Evolutionary conservation across 2,797 vertebrate genomes (phyloP).

Genomic region (Sparidentex hasta): DNA sequence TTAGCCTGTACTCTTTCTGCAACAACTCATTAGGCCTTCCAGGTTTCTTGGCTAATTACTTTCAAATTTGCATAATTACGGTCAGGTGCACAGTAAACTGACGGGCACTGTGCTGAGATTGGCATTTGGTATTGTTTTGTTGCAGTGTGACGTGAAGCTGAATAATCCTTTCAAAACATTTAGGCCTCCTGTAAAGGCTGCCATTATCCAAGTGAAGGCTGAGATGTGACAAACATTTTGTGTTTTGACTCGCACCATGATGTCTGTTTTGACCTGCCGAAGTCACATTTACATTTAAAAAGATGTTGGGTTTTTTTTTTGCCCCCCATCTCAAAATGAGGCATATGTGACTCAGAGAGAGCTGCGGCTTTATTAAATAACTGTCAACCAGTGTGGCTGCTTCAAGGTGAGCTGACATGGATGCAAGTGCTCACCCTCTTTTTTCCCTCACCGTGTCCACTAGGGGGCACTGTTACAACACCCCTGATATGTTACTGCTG

Average conservation of each 20-base stretch:
- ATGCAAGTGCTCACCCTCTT: not conserved
- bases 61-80: slow-evolving; percentile 66
- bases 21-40: slow-evolving; percentile 61
- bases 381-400: not conserved
- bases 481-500: slow-evolving; percentile 8
- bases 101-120: slow-evolving; percentile 52
- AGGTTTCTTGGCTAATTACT: slow-evolving; percentile 62
- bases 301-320: slow-evolving; percentile 1
- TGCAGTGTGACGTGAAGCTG: slow-evolving; percentile 41
- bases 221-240: slow-evolving; percentile 13
- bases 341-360: not conserved
- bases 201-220: not conserved
- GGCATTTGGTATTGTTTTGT: slow-evolving; percentile 42
- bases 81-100: slow-evolving; percentile 63
- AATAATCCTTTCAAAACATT: slow-evolving; percentile 37
- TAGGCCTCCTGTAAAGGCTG: not conserved
- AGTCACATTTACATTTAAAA: not conserved
- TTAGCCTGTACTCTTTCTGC: slow-evolving; percentile 35
- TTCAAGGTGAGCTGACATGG: not conserved
- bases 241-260: slow-evolving; percentile 1
- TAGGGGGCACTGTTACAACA: slow-evolving; percentile 84
- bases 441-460: slow-evolving; percentile 40
- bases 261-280: slow-evolving; percentile 36
- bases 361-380: not conserved
- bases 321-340: not conserved